Percentiles rank a stretch among this genome's conserved stretches.
Evolutionary conservation across 2,888 invertebrate genomes (phyloP).

Genomic region (Drosophila antonietae): DNA sequence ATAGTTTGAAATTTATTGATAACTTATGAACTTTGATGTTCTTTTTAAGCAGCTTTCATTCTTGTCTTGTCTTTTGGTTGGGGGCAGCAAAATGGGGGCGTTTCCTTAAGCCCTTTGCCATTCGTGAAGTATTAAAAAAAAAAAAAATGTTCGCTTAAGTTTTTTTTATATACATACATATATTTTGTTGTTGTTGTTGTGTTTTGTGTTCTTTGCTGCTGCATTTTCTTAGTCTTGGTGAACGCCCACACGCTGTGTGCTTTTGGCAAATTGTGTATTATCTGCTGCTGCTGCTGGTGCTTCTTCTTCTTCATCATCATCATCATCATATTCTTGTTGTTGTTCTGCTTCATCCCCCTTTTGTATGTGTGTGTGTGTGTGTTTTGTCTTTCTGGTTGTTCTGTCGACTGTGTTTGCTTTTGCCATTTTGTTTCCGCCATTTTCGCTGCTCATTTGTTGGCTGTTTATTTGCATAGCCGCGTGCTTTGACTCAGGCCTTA

Average conservation of each 20-base stretch:
- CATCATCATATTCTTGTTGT: not conserved
- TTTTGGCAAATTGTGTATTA: conserved; percentile 22
- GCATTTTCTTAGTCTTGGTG: conserved; percentile 37
- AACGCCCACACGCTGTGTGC: not conserved
- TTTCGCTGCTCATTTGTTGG: conserved; percentile 68
- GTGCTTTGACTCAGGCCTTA: conserved; percentile 21
- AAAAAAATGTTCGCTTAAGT: not conserved
- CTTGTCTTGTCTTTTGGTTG: not conserved
- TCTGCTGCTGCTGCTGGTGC: not conserved
- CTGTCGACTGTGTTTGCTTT: conserved; percentile 8
- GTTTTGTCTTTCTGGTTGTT: conserved; percentile 1
- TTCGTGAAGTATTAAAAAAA: conserved; percentile 7
- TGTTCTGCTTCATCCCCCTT: too few relatives aligned
- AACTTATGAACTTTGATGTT: conserved; percentile 4
- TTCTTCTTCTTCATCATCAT: not conserved
- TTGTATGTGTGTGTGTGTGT: not conserved
- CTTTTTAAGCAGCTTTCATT: not conserved
- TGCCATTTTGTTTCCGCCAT: conserved; percentile 37
- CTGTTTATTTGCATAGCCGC: conserved; percentile 71
- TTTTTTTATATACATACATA: not conserved
- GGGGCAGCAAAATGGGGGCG: not conserved
- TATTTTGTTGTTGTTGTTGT: not conserved
- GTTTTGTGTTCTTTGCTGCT: conserved; percentile 15
- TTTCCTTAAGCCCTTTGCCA: conserved; percentile 1
- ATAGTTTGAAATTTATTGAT: conserved; percentile 3